Evolutionary conservation across 1,140 invertebrate species (phyloP), one percentile per base, ranked within the genome.

Genomic region (Dinothrombium tinctorium): DNA sequence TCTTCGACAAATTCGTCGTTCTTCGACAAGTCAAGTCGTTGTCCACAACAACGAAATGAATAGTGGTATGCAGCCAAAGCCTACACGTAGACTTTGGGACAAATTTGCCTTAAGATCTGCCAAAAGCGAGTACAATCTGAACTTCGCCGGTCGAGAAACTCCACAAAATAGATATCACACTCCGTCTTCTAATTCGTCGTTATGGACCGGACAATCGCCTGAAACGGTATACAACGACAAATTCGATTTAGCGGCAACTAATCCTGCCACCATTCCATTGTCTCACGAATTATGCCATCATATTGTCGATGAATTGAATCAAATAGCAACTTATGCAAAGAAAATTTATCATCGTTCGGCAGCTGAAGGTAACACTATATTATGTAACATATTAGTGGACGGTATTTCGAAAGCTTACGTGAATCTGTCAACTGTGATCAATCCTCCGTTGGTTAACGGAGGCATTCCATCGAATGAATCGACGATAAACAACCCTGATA

Each of bases 81-180:
- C 14, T 20, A 28, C 9, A 12, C 25, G 44, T 4, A 44, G 32
- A 20, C n/a, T 40, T n/a, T 46, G 45, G 45, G 22, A 19, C 17
- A 39, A 26, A n/a, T 45, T 46, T 29, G 41, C 31, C 17, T 31
- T 46, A 29, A 15, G 45, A 33, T 46, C 45, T 14, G 25, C 45
- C 3, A 46, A 46, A 33, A 46, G 45, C 36, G 45, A 46, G 37
- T 49, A 43, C 9, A 49, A 53, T 41, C 41, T 53, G 23, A 43
- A 48, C 9, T 46, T 40, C 15, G 47, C 44, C 26, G 49, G 50
- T 43, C 35, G 44, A 39, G 33, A 41, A 21, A 21, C 12, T 19
- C 26, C 37, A 7, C 22, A 21, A 6, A 39, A 6, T 26, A 14
- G 37, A 15, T 26, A 26, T 4, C 12, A 19, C 5, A 15, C 17